These are phyloP conservation scores for Hypolimnas misippus DNA, from an alignment of 2,888 invertebrate genomes.

Conservation along the genomic window DNA sequence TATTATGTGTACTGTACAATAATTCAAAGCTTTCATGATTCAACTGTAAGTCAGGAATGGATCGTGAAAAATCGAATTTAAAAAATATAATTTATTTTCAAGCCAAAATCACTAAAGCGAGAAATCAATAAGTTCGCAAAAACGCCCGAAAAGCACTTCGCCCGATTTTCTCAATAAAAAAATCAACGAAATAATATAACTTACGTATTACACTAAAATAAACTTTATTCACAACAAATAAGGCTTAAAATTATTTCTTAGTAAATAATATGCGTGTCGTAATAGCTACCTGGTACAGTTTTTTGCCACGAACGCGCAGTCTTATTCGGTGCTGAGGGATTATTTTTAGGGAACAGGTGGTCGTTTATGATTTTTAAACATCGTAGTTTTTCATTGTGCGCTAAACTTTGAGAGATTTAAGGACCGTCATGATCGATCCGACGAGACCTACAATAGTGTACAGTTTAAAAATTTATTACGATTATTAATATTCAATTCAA, in stretches of 20 bases:
- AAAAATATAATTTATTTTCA: slow-evolving; percentile 27
- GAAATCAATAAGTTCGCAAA: slow-evolving; percentile 42
- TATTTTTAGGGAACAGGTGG: slow-evolving; percentile 27
- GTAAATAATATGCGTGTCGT: background rate
- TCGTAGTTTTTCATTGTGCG: slow-evolving; percentile 8
- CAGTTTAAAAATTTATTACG: background rate
- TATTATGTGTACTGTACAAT: no score
- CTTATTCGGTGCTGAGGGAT: slow-evolving; percentile 21
- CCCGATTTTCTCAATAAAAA: slow-evolving; percentile 26
- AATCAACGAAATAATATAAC: background rate
- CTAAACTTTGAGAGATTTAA: background rate
- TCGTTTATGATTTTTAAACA: slow-evolving; percentile 10
- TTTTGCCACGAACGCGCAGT: background rate
- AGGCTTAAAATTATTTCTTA: slow-evolving; percentile 10
- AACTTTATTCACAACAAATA: background rate
- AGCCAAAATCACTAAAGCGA: slow-evolving; percentile 33
- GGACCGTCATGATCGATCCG: background rate
- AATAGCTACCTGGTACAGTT: slow-evolving; percentile 17
- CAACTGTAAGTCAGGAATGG: background rate
- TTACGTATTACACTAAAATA: background rate
- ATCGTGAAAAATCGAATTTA: slow-evolving; percentile 6
- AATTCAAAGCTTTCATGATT: background rate
- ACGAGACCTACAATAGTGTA: background rate
- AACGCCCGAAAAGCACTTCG: slow-evolving; percentile 22
- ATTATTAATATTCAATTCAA: no score